Evolutionary conservation across 2,888 invertebrate species (phyloP).

Genomic region (Mechanitis mazaeus): DNA sequence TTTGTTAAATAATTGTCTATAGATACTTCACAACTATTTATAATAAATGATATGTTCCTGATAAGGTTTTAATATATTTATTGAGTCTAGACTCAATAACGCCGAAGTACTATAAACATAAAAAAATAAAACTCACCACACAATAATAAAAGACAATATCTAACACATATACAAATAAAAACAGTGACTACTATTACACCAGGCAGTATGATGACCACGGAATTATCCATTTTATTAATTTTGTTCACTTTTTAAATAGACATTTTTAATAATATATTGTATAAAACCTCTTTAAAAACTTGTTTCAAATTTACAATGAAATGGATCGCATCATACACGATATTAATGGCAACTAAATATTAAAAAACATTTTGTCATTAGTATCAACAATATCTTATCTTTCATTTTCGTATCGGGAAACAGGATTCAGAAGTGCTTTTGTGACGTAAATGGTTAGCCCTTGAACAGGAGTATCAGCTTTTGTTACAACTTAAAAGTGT

Average conservation of each 20-base stretch:
- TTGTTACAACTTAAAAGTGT: not conserved
- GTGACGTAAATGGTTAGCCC: constrained; percentile 24
- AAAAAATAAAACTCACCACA: constrained; percentile 18
- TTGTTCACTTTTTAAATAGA: not conserved
- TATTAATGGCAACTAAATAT: not conserved
- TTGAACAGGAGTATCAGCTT: constrained; percentile 8
- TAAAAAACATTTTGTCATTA: constrained; percentile 28
- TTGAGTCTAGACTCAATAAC: too few species aligned
- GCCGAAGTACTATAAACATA: not conserved
- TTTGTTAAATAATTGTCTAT: too few species aligned
- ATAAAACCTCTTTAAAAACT: not conserved
- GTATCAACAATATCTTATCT: constrained; percentile 31
- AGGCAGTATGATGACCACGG: constrained; percentile 12
- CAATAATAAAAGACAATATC: constrained; percentile 16
- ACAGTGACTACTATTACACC: constrained; percentile 17
- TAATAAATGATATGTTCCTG: too few species aligned
- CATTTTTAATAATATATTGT: not conserved
- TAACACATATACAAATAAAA: constrained; percentile 16
- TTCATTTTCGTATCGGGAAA: constrained; percentile 26
- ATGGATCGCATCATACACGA: too few species aligned
- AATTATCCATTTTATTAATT: constrained; percentile 8
- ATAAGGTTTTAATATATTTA: too few species aligned
- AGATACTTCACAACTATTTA: too few species aligned
- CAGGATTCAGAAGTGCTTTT: constrained; percentile 30
- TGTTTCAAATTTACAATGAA: too few species aligned